phyloP scores from a whole-genome alignment of 2,888 invertebrate species.

The Lasioglossum calceatum region DNA sequence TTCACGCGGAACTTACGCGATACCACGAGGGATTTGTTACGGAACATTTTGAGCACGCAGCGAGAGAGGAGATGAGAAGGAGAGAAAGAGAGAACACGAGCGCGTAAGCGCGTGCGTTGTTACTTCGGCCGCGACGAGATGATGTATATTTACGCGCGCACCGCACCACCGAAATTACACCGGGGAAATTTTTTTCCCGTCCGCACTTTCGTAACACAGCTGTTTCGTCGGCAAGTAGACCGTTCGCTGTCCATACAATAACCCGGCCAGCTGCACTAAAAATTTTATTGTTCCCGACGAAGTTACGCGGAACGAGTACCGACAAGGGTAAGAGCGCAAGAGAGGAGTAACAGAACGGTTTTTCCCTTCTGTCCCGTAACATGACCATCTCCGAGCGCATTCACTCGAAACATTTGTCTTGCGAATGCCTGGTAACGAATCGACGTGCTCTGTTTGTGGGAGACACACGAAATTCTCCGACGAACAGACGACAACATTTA shows the following conservation, averaged over 20 bases:
- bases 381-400: background rate
- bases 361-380: background rate
- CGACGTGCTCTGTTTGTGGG: constrained; percentile 10
- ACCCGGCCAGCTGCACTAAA: constrained; percentile 47
- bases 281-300: constrained; percentile 53
- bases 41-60: constrained; percentile 35
- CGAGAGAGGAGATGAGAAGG: background rate
- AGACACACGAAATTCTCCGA: constrained; percentile 1
- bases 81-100: background rate
- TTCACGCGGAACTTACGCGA: constrained; percentile 12
- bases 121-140: constrained; percentile 37
- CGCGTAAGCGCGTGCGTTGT: constrained; percentile 15
- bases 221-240: constrained; percentile 40
- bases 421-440: constrained; percentile 21
- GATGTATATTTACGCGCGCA: constrained; percentile 55
- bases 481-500: background rate
- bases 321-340: background rate
- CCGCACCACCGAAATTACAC: constrained; percentile 52
- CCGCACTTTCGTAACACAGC: constrained; percentile 49
- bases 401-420: constrained; percentile 33
- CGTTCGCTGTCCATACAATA: constrained; percentile 56
- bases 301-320: constrained; percentile 33
- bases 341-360: background rate
- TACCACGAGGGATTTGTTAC: constrained; percentile 13
- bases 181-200: constrained; percentile 34